Conservation (phyloP, 2,113 vertebrate genomes). For the Podilymbus podiceps region DNA sequence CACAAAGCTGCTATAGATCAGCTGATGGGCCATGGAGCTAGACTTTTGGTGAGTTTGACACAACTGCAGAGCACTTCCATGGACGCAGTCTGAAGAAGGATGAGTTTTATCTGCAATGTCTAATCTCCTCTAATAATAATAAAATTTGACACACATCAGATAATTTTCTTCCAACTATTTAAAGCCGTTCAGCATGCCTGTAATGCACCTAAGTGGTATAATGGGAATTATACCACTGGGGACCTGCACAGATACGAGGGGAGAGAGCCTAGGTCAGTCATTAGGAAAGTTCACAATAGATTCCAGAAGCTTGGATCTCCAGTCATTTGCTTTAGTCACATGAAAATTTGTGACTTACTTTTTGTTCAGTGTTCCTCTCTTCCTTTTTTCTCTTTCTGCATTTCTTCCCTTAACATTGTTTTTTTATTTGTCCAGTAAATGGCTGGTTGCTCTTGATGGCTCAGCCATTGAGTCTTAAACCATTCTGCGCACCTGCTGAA, state of each 20-base stretch:
- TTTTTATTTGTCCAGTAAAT: not conserved
- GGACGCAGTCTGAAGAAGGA: not conserved
- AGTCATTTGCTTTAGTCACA: not conserved
- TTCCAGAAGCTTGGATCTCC: not conserved
- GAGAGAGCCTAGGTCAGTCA: not conserved
- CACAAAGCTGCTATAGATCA: not conserved
- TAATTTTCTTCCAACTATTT: not conserved
- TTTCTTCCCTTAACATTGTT: not conserved
- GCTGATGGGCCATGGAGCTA: not conserved
- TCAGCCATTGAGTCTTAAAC: not conserved
- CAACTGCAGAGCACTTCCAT: not conserved
- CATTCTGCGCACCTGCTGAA: not conserved
- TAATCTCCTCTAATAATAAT: not conserved
- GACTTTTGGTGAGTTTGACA: not conserved
- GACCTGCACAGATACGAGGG: not conserved
- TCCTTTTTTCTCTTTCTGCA: not conserved
- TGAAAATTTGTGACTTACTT: not conserved
- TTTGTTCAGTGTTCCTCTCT: not conserved
- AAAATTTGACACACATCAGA: not conserved
- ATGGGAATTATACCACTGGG: not conserved
- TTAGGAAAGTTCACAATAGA: not conserved
- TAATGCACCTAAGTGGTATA: not conserved
- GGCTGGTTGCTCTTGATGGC: not conserved
- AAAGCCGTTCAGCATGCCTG: not conserved
- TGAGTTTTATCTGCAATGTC: not conserved